These are phyloP conservation scores for Formica selysi DNA, from an alignment of 1,140 invertebrate genomes.

Conservation along the genomic window DNA sequence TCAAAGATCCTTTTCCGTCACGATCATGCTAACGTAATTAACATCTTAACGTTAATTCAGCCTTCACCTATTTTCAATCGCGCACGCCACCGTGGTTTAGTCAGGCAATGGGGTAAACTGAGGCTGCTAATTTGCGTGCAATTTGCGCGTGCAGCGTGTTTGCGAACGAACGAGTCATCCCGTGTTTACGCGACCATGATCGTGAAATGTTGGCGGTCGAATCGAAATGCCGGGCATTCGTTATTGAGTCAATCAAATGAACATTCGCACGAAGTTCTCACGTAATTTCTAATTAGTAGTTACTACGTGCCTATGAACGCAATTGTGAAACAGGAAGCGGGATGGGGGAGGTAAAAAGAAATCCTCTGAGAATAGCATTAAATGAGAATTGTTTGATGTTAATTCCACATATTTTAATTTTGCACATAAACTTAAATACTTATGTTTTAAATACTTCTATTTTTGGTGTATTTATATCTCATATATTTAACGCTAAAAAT, in stretches of 20 bases:
- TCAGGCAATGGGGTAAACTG: background rate
- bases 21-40: slow-evolving; percentile 24
- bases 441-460: background rate
- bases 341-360: background rate
- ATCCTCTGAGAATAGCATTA: background rate
- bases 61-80: slow-evolving; percentile 48
- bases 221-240: slow-evolving; percentile 56
- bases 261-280: slow-evolving; percentile 23
- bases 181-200: slow-evolving; percentile 64
- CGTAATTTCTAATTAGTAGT: slow-evolving; percentile 55
- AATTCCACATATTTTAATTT: background rate
- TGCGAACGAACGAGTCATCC: slow-evolving; percentile 33
- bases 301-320: slow-evolving; percentile 1
- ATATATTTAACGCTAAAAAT: background rate
- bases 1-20: slow-evolving; percentile 2
- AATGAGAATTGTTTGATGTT: background rate
- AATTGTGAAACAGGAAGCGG: slow-evolving; percentile 23
- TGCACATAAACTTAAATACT: background rate
- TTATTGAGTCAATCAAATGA: slow-evolving; percentile 65
- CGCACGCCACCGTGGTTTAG: background rate
- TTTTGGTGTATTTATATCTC: background rate
- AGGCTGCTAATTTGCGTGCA: slow-evolving; percentile 15
- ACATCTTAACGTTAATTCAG: slow-evolving; percentile 30
- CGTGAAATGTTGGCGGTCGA: slow-evolving; percentile 65
- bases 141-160: slow-evolving; percentile 30